Conservation (phyloP, 2,113 vertebrate genomes). For the Isurus oxyrinchus region DNA sequence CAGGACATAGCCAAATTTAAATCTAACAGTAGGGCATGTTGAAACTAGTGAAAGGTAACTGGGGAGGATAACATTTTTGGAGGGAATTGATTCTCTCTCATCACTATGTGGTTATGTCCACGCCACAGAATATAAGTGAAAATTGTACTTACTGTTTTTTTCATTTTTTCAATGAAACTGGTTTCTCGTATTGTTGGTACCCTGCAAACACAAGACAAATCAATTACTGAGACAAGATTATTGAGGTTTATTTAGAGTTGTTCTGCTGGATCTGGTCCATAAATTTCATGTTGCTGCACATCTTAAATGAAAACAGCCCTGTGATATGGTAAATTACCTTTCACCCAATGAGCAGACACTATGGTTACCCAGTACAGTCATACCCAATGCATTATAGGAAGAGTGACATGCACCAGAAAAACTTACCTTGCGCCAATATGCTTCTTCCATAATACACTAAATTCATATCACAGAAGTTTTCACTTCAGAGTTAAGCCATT, state of each 20-base stretch:
- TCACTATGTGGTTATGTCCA: no score
- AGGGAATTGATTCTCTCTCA: not conserved
- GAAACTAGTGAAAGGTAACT: not conserved
- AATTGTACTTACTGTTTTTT: conserved; percentile 80
- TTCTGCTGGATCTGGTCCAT: not conserved
- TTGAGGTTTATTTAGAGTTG: not conserved
- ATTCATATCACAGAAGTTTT: not conserved
- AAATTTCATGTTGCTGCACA: not conserved
- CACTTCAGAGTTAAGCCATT: not conserved
- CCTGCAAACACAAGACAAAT: conserved; percentile 57
- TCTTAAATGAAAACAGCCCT: not conserved
- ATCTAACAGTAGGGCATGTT: not conserved
- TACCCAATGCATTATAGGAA: not conserved
- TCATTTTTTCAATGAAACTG: conserved; percentile 98
- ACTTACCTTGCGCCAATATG: not conserved
- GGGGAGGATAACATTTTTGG: not conserved
- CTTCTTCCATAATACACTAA: not conserved
- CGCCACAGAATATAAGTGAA: not conserved
- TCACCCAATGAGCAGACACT: not conserved
- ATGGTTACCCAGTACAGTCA: not conserved
- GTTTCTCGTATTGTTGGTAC: conserved; percentile 63
- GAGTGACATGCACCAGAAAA: not conserved
- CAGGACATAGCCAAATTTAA: not conserved
- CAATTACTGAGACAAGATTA: not conserved
- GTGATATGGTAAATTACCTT: not conserved